These are phyloP conservation scores for Hydractinia echinata DNA, from an alignment of 30 jellyfish, hydroid and myxozoan genomes.

Conservation along the genomic window DNA sequence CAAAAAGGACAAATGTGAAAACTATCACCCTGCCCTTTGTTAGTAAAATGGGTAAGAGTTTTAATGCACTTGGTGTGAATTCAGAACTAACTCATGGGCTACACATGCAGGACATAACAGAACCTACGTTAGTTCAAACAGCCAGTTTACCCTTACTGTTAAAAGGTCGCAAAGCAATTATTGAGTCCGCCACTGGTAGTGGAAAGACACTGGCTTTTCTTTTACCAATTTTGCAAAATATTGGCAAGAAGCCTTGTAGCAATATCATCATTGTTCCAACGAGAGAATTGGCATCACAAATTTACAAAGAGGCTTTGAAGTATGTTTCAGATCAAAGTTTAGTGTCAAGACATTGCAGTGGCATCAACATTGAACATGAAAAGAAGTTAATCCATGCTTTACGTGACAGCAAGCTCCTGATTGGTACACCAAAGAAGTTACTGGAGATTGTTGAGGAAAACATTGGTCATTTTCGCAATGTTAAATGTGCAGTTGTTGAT, in stretches of 20 bases:
- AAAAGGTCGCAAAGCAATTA: slow-evolving; percentile 35
- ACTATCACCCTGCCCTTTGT: background rate
- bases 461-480: slow-evolving; percentile 57
- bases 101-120: slow-evolving; percentile 30
- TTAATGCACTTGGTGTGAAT: background rate
- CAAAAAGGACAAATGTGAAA: background rate
- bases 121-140: slow-evolving; percentile 60
- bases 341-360: slow-evolving; percentile 41
- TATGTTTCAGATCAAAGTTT: slow-evolving; percentile 18
- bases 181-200: slow-evolving; percentile 90
- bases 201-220: slow-evolving; percentile 86
- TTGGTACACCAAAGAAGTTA: slow-evolving; percentile 80
- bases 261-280: slow-evolving; percentile 82
- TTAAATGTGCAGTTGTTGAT: slow-evolving; percentile 62
- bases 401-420: slow-evolving; percentile 43
- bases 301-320: slow-evolving; percentile 45
- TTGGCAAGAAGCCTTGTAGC: slow-evolving; percentile 45
- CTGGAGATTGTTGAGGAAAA: slow-evolving; percentile 50
- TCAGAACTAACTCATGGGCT: background rate
- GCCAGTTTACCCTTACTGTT: slow-evolving; percentile 49
- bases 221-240: slow-evolving; percentile 67
- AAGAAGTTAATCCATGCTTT: slow-evolving; percentile 29
- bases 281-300: slow-evolving; percentile 91
- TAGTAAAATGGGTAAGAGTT: background rate
- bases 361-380: slow-evolving; percentile 51